Evolutionary conservation across 2,113 vertebrate genomes (phyloP).

Genomic region (Notothenia coriiceps): DNA sequence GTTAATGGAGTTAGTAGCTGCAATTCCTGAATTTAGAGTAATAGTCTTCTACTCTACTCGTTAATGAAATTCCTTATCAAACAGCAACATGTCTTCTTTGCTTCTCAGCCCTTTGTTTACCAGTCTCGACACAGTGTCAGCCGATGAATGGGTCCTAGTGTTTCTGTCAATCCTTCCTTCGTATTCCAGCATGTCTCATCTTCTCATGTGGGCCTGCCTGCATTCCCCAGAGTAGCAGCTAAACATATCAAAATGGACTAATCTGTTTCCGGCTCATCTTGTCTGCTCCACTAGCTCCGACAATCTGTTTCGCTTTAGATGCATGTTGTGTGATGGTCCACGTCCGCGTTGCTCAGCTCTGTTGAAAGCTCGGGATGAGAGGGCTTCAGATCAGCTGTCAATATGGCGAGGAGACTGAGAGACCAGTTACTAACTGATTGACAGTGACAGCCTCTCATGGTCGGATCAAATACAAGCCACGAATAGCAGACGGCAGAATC

Average conservation of each 20-base stretch:
- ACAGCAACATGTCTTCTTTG: not conserved
- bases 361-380: constrained; percentile 48
- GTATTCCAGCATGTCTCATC: constrained; percentile 34
- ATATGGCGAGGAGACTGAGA: constrained; percentile 39
- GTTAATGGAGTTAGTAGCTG: not conserved
- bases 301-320: constrained; percentile 34
- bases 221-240: constrained; percentile 49
- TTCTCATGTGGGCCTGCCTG: constrained; percentile 33
- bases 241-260: constrained; percentile 55
- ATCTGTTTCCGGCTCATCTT: constrained; percentile 49
- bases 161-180: constrained; percentile 17
- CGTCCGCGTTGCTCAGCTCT: constrained; percentile 41
- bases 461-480: constrained; percentile 31
- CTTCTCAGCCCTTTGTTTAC: not conserved
- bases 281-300: constrained; percentile 47
- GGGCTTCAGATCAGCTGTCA: constrained; percentile 65
- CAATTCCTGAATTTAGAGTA: not conserved
- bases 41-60: not conserved
- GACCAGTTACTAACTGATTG: constrained; percentile 43
- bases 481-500: constrained; percentile 5
- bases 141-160: not conserved
- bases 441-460: constrained; percentile 37
- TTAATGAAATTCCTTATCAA: not conserved
- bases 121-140: not conserved
- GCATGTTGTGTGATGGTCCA: constrained; percentile 41